These are phyloP conservation scores for Chaetodon auriga DNA, from an alignment of 2,113 vertebrate genomes.

Conservation along the genomic window DNA sequence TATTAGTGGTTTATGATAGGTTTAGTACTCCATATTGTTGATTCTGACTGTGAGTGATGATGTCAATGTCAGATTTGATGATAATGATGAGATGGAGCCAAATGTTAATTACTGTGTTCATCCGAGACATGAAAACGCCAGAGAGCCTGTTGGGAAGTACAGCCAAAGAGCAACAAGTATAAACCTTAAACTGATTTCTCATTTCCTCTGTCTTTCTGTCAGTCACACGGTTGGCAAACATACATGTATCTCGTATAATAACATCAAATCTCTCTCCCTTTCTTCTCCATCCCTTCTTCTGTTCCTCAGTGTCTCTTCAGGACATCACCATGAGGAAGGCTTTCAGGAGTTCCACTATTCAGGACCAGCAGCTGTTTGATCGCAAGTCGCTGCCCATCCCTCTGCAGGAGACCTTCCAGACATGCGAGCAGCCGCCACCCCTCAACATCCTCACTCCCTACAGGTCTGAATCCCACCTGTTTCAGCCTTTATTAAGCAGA, in stretches of 20 bases:
- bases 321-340: conserved; percentile 99
- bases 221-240: neutral
- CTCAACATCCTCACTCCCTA: conserved; percentile 97
- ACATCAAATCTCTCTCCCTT: neutral
- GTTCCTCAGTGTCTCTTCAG: conserved; percentile 92
- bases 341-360: conserved; percentile 96
- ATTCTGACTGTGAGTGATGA: conserved; percentile 45
- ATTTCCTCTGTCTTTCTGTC: neutral
- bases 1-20: conserved; percentile 44
- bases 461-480: conserved; percentile 86
- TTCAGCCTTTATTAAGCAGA: conserved; percentile 9
- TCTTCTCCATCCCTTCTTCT: neutral
- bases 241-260: conserved; percentile 1
- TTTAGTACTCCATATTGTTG: conserved; percentile 38
- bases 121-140: conserved; percentile 7
- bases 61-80: conserved; percentile 21
- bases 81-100: conserved; percentile 34
- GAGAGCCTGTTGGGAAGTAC: neutral
- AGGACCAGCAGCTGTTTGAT: conserved; percentile 98
- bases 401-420: conserved; percentile 93
- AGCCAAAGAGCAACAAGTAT: neutral
- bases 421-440: conserved; percentile 96
- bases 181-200: neutral
- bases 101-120: conserved; percentile 24
- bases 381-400: conserved; percentile 95